These are phyloP conservation scores for Chiloscyllium plagiosum DNA, from an alignment of 2,113 vertebrate genomes.

Conservation along the genomic window DNA sequence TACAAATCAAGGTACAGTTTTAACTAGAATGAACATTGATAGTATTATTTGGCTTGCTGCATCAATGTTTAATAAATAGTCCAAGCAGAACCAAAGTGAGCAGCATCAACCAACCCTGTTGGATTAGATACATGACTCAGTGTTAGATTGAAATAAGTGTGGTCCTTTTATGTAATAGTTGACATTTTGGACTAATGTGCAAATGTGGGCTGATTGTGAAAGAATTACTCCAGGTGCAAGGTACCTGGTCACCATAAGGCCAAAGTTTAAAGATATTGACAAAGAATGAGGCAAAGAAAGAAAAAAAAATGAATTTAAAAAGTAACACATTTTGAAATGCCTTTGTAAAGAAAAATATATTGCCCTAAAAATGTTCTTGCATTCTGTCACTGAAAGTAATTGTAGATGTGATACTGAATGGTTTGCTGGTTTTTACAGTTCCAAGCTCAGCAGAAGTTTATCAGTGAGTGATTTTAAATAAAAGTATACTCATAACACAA, in stretches of 20 bases:
- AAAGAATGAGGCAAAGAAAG: not conserved
- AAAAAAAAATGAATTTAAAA: not conserved
- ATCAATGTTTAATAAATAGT: not conserved
- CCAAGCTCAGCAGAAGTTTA: not conserved
- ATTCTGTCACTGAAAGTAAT: not conserved
- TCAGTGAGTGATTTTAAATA: not conserved
- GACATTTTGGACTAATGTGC: not conserved
- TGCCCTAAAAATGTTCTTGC: not conserved
- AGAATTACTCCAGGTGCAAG: not conserved
- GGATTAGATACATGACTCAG: not conserved
- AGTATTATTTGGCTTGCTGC: not conserved
- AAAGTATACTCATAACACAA: not conserved
- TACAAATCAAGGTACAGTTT: not conserved
- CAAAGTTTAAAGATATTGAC: not conserved
- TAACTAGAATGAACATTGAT: not conserved
- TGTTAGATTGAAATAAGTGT: not conserved
- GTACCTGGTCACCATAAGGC: not conserved
- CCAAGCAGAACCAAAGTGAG: not conserved
- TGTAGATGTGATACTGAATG: not conserved
- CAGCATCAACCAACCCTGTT: not conserved
- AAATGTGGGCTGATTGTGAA: not conserved
- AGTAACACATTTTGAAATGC: not conserved
- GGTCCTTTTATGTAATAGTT: not conserved
- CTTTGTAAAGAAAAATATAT: not conserved
- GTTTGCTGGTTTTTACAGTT: not conserved